Evolutionary conservation across 2,888 invertebrate species (phyloP).

Genomic region (Agrotis clavis): DNA sequence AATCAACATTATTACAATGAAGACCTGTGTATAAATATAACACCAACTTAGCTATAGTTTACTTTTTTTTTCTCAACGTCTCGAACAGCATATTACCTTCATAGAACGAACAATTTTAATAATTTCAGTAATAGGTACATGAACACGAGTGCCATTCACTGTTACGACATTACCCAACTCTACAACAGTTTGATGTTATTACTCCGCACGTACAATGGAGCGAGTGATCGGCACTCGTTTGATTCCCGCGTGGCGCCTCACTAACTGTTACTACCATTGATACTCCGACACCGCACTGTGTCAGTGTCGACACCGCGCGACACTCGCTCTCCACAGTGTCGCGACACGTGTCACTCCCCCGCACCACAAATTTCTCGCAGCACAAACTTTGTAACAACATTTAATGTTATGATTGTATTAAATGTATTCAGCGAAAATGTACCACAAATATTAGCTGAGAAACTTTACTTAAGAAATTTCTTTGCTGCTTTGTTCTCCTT

Average conservation of each 20-base stretch:
- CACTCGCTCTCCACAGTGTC: slow-evolving; percentile 29
- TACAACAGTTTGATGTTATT: slow-evolving; percentile 22
- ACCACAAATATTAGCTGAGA: slow-evolving; percentile 83
- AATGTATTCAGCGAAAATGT: slow-evolving; percentile 82
- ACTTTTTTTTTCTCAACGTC: neutral
- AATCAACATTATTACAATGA: neutral
- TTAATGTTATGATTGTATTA: slow-evolving; percentile 84
- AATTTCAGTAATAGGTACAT: slow-evolving; percentile 9
- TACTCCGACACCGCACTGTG: slow-evolving; percentile 26
- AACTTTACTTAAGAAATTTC: slow-evolving; percentile 78
- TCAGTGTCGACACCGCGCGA: slow-evolving; percentile 27
- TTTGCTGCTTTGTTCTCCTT: slow-evolving; percentile 56
- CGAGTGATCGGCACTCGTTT: slow-evolving; percentile 4
- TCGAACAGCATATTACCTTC: neutral
- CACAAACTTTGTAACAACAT: slow-evolving; percentile 79
- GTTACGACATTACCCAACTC: slow-evolving; percentile 8
- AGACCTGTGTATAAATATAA: neutral
- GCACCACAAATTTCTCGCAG: slow-evolving; percentile 49
- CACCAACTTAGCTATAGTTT: neutral
- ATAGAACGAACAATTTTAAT: slow-evolving; percentile 15
- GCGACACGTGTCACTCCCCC: slow-evolving; percentile 40
- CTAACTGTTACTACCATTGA: slow-evolving; percentile 17
- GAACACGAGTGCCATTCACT: neutral
- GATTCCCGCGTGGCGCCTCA: slow-evolving; percentile 24
- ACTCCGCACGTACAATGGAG: slow-evolving; percentile 6